Base-by-base conservation (phyloP, 1,140 invertebrate genomes). In the Calliphora vicina region DNA sequence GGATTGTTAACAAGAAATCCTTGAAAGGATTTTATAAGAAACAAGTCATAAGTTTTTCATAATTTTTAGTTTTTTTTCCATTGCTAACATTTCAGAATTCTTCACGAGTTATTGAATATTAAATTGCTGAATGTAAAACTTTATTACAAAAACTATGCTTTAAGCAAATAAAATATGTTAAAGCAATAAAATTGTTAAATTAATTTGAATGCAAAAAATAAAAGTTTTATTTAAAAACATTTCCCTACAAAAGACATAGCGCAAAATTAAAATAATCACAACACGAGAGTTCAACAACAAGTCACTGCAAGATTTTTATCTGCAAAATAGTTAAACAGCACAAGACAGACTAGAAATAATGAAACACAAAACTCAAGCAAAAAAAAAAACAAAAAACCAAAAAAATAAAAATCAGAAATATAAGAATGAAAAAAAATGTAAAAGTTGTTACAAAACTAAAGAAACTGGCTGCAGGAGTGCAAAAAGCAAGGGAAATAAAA, bases 291-390 rank as follows among this genome's bases (percentile, higher is more conserved):
- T 67, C 61, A 57, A 67, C 61, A 67, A 67, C 61, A 67, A 67
- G 61, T 67, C 61, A 57, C 50, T 57, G n/a, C 45, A 57, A 57
- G 50, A 57, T 57, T 57, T 57, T 57, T 57, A 57, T 57, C 50
- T 57, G 50, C 50, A 57, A 57, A 57, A 57, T 57, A n/a, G 12
- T 57, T 57, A 57, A 57, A 57, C 15, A 57, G n/a, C 50, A 15
- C 0, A 17, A 15, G n/a, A 10, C 10, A 35, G 35, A 35, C 35
- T 35, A 6, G 10, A 35, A 35, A 35, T 35, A 35, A 35, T 35
- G 35, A n/a, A 57, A 57, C 12, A 67, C n/a, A 23, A 67, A n/a
- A 67, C n/a, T 67, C 5, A 5, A 67, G 61, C 5, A 5, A 67
- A 20, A 23, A 20, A 67, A 12, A 67, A 20, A 25, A 5, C 61